phyloP scores from a whole-genome alignment of 2,113 vertebrate genomes.

The Cyprinodon brontotheroides region DNA sequence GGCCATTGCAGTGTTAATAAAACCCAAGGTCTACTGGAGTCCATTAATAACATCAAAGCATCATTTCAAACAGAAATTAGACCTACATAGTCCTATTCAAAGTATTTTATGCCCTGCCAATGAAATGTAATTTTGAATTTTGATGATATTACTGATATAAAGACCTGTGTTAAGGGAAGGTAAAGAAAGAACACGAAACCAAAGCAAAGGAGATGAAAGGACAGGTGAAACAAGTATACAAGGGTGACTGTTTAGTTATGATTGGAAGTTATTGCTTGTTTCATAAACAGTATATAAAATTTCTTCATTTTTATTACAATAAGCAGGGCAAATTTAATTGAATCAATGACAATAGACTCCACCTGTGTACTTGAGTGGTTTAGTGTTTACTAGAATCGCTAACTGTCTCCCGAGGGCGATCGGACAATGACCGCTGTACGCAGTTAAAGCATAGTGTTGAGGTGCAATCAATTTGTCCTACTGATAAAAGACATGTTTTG shows the following conservation, averaged over 20 bases:
- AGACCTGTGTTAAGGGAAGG: too few relatives aligned
- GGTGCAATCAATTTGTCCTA: neutral
- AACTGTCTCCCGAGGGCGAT: neutral
- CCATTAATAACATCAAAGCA: constrained; percentile 51
- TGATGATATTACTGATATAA: too few relatives aligned
- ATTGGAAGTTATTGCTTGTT: neutral
- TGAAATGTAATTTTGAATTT: too few relatives aligned
- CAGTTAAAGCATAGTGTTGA: neutral
- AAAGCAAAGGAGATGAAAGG: too few relatives aligned
- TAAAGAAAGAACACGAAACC: too few relatives aligned
- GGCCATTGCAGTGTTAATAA: constrained; percentile 50
- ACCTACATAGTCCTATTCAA: too few relatives aligned
- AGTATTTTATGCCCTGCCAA: too few relatives aligned
- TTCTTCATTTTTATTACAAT: too few relatives aligned
- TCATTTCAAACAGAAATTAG: constrained; percentile 2
- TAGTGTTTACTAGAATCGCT: neutral
- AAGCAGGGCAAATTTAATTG: neutral
- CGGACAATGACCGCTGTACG: neutral
- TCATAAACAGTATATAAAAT: too few relatives aligned
- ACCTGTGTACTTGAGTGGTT: neutral
- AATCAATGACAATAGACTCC: neutral
- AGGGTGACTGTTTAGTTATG: too few relatives aligned
- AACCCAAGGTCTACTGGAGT: constrained; percentile 13
- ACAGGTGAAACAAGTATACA: too few relatives aligned
- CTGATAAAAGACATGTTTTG: neutral